These are phyloP conservation scores for Ochropleura leucogaster DNA, from an alignment of 2,888 invertebrate genomes.

Conservation along the genomic window DNA sequence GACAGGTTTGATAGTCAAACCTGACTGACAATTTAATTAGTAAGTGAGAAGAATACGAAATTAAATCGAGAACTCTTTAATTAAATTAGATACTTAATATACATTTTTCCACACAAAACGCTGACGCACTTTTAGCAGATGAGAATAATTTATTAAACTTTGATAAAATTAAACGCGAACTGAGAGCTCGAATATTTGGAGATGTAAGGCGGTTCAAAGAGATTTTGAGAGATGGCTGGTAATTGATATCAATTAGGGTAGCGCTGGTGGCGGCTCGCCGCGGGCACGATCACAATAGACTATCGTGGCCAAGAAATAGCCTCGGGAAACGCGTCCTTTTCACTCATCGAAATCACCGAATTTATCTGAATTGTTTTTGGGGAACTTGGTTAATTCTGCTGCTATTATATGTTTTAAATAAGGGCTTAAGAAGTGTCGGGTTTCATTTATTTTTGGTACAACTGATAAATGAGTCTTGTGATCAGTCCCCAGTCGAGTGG, in stretches of 20 bases:
- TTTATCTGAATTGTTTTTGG: slow-evolving; percentile 75
- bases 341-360: slow-evolving; percentile 74
- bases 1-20: slow-evolving; percentile 1
- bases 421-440: slow-evolving; percentile 43
- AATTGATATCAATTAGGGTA: slow-evolving; percentile 87
- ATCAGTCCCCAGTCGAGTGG: slow-evolving; percentile 53
- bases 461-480: slow-evolving; percentile 50
- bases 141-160: slow-evolving; percentile 70
- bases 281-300: slow-evolving; percentile 77
- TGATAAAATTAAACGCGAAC: slow-evolving; percentile 70
- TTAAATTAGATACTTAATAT: slow-evolving; percentile 39
- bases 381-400: slow-evolving; percentile 57
- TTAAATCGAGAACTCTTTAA: slow-evolving; percentile 46
- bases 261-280: slow-evolving; percentile 75
- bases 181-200: slow-evolving; percentile 72
- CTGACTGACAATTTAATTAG: slow-evolving; percentile 49
- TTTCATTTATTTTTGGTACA: slow-evolving; percentile 49
- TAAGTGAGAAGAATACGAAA: slow-evolving; percentile 44
- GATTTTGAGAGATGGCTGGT: slow-evolving; percentile 79
- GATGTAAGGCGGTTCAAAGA: slow-evolving; percentile 76
- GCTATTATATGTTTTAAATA: slow-evolving; percentile 68
- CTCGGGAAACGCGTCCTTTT: slow-evolving; percentile 62
- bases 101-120: slow-evolving; percentile 48
- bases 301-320: slow-evolving; percentile 76
- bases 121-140: slow-evolving; percentile 60